These are phyloP conservation scores for Kudoa iwatai DNA, from an alignment of 30 jellyfish, hydroid and myxozoan species.

Conservation along the genomic window DNA sequence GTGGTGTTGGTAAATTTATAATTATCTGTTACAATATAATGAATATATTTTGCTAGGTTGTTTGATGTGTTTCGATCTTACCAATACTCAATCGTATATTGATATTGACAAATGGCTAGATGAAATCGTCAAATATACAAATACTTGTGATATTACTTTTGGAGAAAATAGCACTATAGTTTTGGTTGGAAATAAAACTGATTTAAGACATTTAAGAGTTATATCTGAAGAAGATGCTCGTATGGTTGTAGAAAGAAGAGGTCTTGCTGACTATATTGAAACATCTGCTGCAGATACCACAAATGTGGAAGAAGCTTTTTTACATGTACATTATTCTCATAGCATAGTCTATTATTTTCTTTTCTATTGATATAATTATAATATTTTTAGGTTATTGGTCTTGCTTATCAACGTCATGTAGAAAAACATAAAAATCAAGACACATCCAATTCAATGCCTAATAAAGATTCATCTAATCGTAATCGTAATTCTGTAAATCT, in stretches of 20 bases:
- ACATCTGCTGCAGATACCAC: conserved; percentile 3
- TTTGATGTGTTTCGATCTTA: conserved; percentile 1
- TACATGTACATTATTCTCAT: too few relatives aligned
- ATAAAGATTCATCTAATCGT: too few relatives aligned
- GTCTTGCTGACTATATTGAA: conserved; percentile 1
- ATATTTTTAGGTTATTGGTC: too few relatives aligned
- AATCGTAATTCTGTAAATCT: too few relatives aligned
- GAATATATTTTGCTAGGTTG: too few relatives aligned
- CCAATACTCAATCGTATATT: not conserved
- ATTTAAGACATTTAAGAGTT: conserved; percentile 2
- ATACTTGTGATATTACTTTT: too few relatives aligned
- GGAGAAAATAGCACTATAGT: not conserved
- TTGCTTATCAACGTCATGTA: too few relatives aligned
- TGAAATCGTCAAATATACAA: not conserved
- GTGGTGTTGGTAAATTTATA: conserved; percentile 3
- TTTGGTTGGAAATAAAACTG: conserved; percentile 3
- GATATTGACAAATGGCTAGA: conserved; percentile 1
- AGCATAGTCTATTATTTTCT: too few relatives aligned
- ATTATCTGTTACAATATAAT: too few relatives aligned
- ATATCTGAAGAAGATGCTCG: conserved; percentile 1
- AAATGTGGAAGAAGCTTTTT: conserved; percentile 3
- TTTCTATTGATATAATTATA: too few relatives aligned
- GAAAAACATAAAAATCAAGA: too few relatives aligned
- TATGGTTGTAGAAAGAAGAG: conserved; percentile 1
- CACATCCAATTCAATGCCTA: too few relatives aligned